Base-by-base conservation (phyloP, 2,797 vertebrate species). In the Sebastes cheni region DNA sequence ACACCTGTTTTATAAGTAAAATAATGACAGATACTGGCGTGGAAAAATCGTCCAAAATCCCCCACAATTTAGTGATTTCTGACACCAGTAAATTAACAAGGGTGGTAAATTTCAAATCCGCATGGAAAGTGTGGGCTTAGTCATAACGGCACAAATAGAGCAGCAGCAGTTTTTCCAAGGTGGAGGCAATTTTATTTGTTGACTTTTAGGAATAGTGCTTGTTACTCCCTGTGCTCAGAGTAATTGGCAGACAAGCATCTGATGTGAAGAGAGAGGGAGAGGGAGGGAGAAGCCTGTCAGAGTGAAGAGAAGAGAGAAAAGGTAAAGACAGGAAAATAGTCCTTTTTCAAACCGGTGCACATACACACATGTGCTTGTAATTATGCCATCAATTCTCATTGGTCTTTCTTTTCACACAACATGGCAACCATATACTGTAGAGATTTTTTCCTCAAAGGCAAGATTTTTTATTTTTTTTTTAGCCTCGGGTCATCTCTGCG, bases 101-200 rank as follows among this genome's bases (percentile, higher is more conserved):
- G 12, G 39, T 50, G 58, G 68, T 83, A 27, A 73, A 79, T 77
- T 78, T 66, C 12, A 55, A 79, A 79, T 70, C 67, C 50, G 3
- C 80, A 66, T 79, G 81, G 80, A 86, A 89, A 91, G 77, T 71
- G 18, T 75, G 46, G 73, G 27, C 71, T 81, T 76, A 85, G 78
- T 88, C 82, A 76, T 78, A 82, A 85, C 29, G n/a, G 65, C 36
- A 73, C 75, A 85, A 83, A 88, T 82, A 84, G 76, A 87, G 77
- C 79, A 85, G 80, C 81, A 67, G 67, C 60, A 72, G 79, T 81
- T 88, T 91, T 89, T 90, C 86, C 83, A 76, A 77, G 83, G 81
- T 81, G 72, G 67, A 87, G 80, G 87, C 90, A 93, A 88, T 93
- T 93, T 89, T 90, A 88, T 90, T 88, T 93, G 90, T 91, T 90